Conservation (phyloP, 1,140 invertebrate genomes). For the Lanistes nyassanus region DNA sequence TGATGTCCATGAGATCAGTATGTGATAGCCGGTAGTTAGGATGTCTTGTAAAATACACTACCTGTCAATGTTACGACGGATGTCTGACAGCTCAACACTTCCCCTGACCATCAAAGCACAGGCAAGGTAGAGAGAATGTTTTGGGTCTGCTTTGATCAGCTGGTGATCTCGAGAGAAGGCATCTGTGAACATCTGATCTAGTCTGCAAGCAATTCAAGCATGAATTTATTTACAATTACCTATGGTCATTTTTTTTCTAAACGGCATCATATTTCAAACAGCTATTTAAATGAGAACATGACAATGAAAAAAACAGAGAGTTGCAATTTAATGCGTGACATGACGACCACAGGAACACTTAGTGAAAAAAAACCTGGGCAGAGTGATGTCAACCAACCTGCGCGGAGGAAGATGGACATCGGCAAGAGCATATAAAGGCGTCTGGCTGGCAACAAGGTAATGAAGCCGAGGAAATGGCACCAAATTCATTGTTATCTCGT, state of each 20-base stretch:
- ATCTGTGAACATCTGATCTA: conserved; percentile 68
- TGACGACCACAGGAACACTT: too few relatives aligned
- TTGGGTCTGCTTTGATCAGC: conserved; percentile 63
- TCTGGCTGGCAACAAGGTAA: conserved; percentile 66
- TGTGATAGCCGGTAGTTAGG: too few relatives aligned
- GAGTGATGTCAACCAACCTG: conserved; percentile 38
- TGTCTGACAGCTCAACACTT: conserved; percentile 66
- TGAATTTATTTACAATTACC: neutral
- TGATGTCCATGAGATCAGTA: too few relatives aligned
- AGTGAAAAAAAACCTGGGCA: too few relatives aligned
- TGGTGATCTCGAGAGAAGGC: conserved; percentile 66
- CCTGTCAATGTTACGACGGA: conserved; percentile 68
- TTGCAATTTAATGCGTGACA: too few relatives aligned
- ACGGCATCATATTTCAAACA: too few relatives aligned
- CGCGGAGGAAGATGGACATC: conserved; percentile 60
- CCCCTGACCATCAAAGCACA: conserved; percentile 67
- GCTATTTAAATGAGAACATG: too few relatives aligned
- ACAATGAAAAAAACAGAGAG: too few relatives aligned
- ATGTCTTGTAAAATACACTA: conserved; percentile 29
- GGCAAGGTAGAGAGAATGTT: conserved; percentile 65
- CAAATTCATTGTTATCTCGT: conserved; percentile 69
- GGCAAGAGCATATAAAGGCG: conserved; percentile 61
- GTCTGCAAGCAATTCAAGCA: conserved; percentile 38
- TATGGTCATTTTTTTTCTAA: too few relatives aligned
- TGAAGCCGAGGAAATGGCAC: conserved; percentile 68